phyloP scores from a whole-genome alignment of 1,140 invertebrate genomes.

The Anoplolepis gracilipes region DNA sequence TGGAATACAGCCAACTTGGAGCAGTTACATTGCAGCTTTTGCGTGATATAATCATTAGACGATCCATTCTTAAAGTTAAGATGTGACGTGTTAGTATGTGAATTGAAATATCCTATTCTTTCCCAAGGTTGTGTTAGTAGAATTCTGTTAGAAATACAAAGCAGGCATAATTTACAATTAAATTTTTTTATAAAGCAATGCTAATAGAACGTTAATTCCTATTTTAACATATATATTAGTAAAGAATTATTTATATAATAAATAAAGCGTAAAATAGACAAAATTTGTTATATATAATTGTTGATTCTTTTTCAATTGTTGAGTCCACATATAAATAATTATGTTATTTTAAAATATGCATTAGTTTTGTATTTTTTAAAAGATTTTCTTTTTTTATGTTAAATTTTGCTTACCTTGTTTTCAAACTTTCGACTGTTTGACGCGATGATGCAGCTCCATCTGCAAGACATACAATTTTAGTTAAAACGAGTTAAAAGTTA shows the following conservation, averaged over 20 bases:
- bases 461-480: constrained; percentile 59
- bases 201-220: constrained; percentile 74
- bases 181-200: constrained; percentile 66
- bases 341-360: constrained; percentile 39
- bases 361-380: constrained; percentile 36
- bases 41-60: constrained; percentile 73
- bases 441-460: constrained; percentile 66
- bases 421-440: constrained; percentile 70
- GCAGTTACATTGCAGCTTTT: constrained; percentile 73
- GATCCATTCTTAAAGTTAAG: constrained; percentile 65
- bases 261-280: background rate
- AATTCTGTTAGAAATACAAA: constrained; percentile 81
- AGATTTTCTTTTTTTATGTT: background rate
- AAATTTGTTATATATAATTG: background rate
- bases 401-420: constrained; percentile 78
- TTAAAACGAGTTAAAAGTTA: background rate
- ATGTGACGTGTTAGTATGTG: constrained; percentile 61
- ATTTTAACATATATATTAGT: constrained; percentile 24
- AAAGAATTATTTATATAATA: constrained; percentile 21
- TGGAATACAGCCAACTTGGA: constrained; percentile 71
- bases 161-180: constrained; percentile 79
- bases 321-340: constrained; percentile 15
- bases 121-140: constrained; percentile 80
- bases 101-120: constrained; percentile 62
- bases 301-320: constrained; percentile 1